Evolutionary conservation across 2,888 invertebrate genomes (phyloP), one percentile per base, ranked within the genome.

Genomic region (Augochlorella aurata): DNA sequence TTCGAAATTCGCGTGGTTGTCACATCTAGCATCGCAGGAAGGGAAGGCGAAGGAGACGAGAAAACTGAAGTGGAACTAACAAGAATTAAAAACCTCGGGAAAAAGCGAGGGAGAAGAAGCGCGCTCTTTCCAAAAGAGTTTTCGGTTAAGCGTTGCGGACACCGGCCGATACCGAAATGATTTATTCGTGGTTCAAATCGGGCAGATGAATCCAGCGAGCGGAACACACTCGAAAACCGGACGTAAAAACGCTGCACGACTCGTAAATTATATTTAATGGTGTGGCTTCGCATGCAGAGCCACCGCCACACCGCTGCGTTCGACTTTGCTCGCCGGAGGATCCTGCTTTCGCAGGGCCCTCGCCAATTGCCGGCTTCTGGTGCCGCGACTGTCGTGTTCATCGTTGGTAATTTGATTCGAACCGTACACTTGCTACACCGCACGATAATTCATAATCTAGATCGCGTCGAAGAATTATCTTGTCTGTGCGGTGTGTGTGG

Each of bases 181-280:
- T 87, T 87, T 85, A 81, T 85, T 83, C 54, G 50, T 58, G 77
- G 61, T 47, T 70, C 54, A 50, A 38, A 72, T 24, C 75, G 66
- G 66, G 68, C 79, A 83, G 83, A 75, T 79, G 83, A 87, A 77
- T 78, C 69, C 75, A 54, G 49, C 70, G 44, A 54, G 71, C 74
- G 77, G 65, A 63, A 54, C 54, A 54, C 73, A 77, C 71, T 85
- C 78, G 83, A 74, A 75, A 83, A 77, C 71, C 81, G 81, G 61
- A 74, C 84, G 79, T 84, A 90, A 90, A 89, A 89, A 88, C 84
- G 76, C 83, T 78, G 77, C 80, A 75, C 72, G 74, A 84, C 82
- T 90, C 88, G 83, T 90, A 90, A 90, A 89, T 90, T 88, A 90
- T 86, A 86, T 88, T 87, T 89, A 89, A 89, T 85, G 80, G 84